phyloP scores from a whole-genome alignment of 2,113 vertebrate genomes.

The Hypanus sabinus region DNA sequence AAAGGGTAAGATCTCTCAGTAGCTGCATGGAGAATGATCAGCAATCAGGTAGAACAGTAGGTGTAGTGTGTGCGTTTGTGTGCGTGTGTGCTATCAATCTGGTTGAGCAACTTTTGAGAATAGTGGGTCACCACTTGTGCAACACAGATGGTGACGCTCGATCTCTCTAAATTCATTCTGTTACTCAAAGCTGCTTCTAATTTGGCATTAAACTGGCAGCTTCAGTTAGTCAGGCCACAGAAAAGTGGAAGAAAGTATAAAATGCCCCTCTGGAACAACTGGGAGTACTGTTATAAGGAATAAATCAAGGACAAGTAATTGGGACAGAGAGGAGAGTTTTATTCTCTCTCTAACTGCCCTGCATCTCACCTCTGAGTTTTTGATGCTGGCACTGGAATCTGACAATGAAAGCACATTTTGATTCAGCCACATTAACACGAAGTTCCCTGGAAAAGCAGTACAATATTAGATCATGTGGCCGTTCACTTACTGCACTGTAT shows the following conservation, averaged over 20 bases:
- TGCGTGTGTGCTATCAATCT: slow-evolving; percentile 49
- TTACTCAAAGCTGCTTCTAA: background rate
- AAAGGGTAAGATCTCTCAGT: slow-evolving; percentile 25
- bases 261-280: background rate
- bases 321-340: background rate
- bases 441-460: background rate
- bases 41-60: slow-evolving; percentile 47
- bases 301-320: background rate
- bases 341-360: background rate
- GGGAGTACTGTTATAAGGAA: background rate
- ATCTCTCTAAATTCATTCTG: background rate
- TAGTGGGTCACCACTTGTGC: slow-evolving; percentile 50
- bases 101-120: slow-evolving; percentile 39
- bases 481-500: too few relatives aligned
- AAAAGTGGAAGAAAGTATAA: background rate
- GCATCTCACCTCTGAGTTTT: too few relatives aligned
- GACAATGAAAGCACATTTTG: background rate
- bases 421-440: background rate
- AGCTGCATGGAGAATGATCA: slow-evolving; percentile 46
- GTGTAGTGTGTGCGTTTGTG: slow-evolving; percentile 52
- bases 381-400: background rate
- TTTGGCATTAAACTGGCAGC: slow-evolving; percentile 15
- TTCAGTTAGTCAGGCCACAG: background rate
- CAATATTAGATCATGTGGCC: too few relatives aligned
- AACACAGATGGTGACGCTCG: slow-evolving; percentile 46